A percentile compares a stretch with the other conserved stretches of the same genome.
Conservation (phyloP, 1,140 invertebrate genomes). For the Magallana gigas region DNA sequence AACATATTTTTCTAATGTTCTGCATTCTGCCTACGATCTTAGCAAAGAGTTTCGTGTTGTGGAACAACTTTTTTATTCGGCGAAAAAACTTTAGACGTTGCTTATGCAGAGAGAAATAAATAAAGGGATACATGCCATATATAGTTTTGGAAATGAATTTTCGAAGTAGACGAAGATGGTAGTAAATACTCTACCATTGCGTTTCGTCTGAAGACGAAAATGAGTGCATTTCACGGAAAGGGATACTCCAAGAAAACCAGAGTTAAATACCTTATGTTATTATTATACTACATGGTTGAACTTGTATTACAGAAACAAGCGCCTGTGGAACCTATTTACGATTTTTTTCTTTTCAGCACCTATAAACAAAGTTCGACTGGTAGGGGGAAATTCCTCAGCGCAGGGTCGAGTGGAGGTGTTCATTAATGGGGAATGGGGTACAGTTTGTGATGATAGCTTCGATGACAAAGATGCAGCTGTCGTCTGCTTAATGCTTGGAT, state of each 20-base stretch:
- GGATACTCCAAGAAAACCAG: too few species aligned
- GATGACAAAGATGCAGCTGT: conserved; percentile 29
- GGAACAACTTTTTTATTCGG: background rate
- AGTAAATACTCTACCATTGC: too few species aligned
- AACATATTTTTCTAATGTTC: too few species aligned
- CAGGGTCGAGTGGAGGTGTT: conserved; percentile 28
- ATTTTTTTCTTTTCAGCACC: background rate
- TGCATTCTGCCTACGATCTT: background rate
- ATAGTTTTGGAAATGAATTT: too few species aligned
- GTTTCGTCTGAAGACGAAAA: too few species aligned
- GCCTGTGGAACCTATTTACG: too few species aligned
- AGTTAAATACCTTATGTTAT: too few species aligned
- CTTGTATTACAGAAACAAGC: too few species aligned
- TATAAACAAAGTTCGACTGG: conserved; percentile 4
- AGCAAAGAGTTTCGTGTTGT: background rate
- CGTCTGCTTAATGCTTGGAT: conserved; percentile 30
- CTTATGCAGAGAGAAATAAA: background rate
- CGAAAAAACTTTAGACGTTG: background rate
- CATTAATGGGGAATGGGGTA: conserved; percentile 50
- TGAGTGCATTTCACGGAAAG: too few species aligned
- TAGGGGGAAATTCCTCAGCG: background rate
- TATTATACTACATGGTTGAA: too few species aligned
- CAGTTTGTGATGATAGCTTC: conserved; percentile 19
- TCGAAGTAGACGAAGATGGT: too few species aligned
- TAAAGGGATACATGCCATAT: background rate